Percentiles rank a stretch among this genome's conserved stretches.
Conservation (phyloP, 2,797 vertebrate species). For the Cuniculus paca region DNA sequence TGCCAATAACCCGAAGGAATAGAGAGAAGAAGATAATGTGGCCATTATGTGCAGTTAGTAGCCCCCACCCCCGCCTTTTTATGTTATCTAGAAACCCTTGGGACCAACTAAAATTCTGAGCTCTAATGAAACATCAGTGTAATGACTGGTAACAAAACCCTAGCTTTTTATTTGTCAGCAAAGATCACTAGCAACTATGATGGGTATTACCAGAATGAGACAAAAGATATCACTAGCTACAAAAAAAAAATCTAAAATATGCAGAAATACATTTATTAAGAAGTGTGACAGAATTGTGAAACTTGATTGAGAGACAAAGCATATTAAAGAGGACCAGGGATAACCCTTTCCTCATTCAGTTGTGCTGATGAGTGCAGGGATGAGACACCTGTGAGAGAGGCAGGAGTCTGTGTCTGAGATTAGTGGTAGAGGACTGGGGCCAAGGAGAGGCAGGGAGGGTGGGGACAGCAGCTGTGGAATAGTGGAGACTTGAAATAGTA, state of each 20-base stretch:
- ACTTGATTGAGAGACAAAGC: neutral
- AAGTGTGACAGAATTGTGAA: neutral
- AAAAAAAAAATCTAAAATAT: neutral
- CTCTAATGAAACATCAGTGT: neutral
- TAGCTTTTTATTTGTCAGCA: neutral
- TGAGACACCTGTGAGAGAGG: neutral
- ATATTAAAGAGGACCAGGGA: neutral
- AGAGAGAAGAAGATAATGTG: neutral
- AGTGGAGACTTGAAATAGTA: neutral
- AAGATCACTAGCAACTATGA: neutral
- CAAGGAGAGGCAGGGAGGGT: fast-evolving
- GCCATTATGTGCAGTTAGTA: neutral
- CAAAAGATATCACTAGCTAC: neutral
- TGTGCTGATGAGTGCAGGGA: neutral
- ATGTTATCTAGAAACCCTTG: neutral
- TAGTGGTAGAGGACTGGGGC: neutral
- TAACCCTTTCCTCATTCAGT: neutral
- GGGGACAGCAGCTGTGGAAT: neutral
- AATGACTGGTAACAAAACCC: neutral
- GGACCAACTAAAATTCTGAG: neutral
- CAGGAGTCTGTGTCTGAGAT: neutral
- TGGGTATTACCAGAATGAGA: neutral
- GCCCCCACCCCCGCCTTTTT: neutral
- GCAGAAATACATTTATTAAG: neutral
- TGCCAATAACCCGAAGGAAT: neutral